phyloP scores from a whole-genome alignment of 2,113 vertebrate genomes.

The Naja naja region DNA sequence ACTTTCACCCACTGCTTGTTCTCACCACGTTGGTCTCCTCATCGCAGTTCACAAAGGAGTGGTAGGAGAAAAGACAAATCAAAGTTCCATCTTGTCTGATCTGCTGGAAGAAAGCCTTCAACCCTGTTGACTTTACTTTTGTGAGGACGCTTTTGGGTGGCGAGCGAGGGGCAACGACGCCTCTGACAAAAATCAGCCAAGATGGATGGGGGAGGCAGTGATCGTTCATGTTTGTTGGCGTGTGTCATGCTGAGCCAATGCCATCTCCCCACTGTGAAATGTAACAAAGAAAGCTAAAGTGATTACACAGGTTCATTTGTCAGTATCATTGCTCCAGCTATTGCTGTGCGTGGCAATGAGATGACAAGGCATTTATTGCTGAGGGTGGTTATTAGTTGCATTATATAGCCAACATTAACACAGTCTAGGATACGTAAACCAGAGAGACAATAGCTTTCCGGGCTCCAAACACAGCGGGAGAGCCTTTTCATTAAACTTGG shows the following conservation, averaged over 20 bases:
- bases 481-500: slow-evolving; percentile 75
- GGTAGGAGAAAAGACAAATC: slow-evolving; percentile 28
- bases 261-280: slow-evolving; percentile 80
- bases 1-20: not conserved
- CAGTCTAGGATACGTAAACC: slow-evolving; percentile 69
- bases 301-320: slow-evolving; percentile 77
- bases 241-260: slow-evolving; percentile 76
- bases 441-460: slow-evolving; percentile 76
- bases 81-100: slow-evolving; percentile 32
- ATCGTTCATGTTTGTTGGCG: slow-evolving; percentile 74
- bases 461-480: slow-evolving; percentile 76
- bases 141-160: not conserved
- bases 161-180: slow-evolving; percentile 27
- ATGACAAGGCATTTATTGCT: slow-evolving; percentile 79
- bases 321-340: slow-evolving; percentile 72
- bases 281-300: slow-evolving; percentile 79
- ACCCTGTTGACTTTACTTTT: slow-evolving; percentile 23
- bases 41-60: slow-evolving; percentile 51
- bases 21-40: slow-evolving; percentile 5
- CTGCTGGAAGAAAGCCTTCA: slow-evolving; percentile 34
- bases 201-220: slow-evolving; percentile 70
- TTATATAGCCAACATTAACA: slow-evolving; percentile 80
- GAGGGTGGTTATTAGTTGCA: slow-evolving; percentile 78
- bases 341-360: slow-evolving; percentile 70
- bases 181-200: slow-evolving; percentile 72